A percentile compares a stretch with the other conserved stretches of the same genome.
Evolutionary conservation across 2,797 vertebrate species (phyloP).

Genomic region (Danio tinwini): DNA sequence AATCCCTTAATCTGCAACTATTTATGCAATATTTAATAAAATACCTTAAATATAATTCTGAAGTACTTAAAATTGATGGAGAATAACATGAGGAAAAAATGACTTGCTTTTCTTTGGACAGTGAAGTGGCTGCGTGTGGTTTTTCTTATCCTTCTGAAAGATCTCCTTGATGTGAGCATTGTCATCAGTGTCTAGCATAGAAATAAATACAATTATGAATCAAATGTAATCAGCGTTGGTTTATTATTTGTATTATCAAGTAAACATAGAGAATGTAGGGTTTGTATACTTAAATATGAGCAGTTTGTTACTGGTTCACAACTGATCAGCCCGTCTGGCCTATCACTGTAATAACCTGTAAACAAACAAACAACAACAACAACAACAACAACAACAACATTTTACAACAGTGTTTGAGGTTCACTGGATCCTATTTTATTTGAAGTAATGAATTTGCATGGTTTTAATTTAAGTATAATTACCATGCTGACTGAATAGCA

Average conservation of each 20-base stretch:
- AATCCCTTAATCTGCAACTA: background rate
- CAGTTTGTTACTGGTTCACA: conserved; percentile 2
- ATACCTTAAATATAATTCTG: background rate
- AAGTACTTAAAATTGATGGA: background rate
- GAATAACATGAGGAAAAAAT: background rate
- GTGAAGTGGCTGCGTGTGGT: background rate
- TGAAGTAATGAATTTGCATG: too few species aligned
- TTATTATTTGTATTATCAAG: background rate
- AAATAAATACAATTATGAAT: background rate
- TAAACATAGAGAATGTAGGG: background rate
- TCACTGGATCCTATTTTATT: too few species aligned
- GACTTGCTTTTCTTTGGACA: conserved; percentile 18
- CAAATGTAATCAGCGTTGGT: background rate
- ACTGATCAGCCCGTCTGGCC: background rate
- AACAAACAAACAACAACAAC: conserved; percentile 1
- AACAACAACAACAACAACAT: background rate
- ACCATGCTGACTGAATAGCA: too few species aligned
- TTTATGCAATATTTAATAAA: background rate
- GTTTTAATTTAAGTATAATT: too few species aligned
- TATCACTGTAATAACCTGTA: background rate
- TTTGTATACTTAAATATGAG: background rate
- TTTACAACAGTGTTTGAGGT: background rate
- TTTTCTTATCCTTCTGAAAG: background rate
- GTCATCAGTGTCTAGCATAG: background rate
- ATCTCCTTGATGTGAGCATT: background rate